Base-by-base conservation (phyloP, 2,797 vertebrate species). In the Mormyrus hasselquistii region DNA sequence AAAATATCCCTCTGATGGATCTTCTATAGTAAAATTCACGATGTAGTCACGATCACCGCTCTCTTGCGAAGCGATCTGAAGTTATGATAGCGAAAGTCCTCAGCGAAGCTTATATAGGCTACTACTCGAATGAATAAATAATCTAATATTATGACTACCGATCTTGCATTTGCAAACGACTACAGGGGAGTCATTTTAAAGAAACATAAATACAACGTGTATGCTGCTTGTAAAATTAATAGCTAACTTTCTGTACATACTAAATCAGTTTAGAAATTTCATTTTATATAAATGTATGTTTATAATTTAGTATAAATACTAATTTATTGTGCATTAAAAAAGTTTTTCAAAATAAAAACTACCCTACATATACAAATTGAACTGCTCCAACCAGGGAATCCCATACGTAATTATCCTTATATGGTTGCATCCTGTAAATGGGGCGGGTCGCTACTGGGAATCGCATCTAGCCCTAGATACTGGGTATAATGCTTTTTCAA, bases 371-470 rank as follows among this genome's bases (percentile, higher is more conserved):
- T 29, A 12, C 4, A 65, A 91, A 93, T 92, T 94, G 93, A 93
- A 93, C 95, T 88, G 89, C 95, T 96, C 95, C 95, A 90, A 79
- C 73, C 90, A 94, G 98, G 98, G 96, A 96, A 98, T 97, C 98
- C 98, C 97, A 93, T 93, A 97, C 98, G 98, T 98, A 94, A 96
- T 96, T 97, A 95, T 95, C 98, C 98, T 97, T 94, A 99, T 98
- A 97, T 97, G 98, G 98, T 95, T 95, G 96, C 96, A 98, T 98
- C 98, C 98, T 98, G 97, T 97, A 91, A 94, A 93, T 59, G 47
- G 91, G 96, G 97, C 93, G 93, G 94, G 93, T 19, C 50, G 89
- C 87, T 96, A 93, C 92, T 95, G 94, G 95, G 94, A 96, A 96
- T 93, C 84, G 90, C 90, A 91, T 91, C 89, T 89, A 89, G 89